Base-by-base conservation (phyloP, 1,140 invertebrate species). In the Hylaeus anthracinus region DNA sequence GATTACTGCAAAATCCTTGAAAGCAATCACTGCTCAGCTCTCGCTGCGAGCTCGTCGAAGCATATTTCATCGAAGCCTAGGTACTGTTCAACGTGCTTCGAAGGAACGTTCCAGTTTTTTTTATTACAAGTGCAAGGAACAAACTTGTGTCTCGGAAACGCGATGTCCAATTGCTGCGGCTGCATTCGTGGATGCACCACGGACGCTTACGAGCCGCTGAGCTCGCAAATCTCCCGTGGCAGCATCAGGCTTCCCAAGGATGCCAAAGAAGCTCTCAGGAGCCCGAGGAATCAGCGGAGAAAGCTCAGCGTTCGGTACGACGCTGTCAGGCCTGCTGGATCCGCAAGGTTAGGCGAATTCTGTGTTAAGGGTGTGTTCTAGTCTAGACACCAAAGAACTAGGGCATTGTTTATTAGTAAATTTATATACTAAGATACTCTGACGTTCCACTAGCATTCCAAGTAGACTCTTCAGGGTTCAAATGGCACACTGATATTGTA, bases 281-380 rank as follows among this genome's bases (percentile, higher is more conserved):
- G 88, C 9, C 88, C 89, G 37, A 84, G 83, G 39, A 80, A 89
- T 64, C 89, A 88, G 41, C 83, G 82, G 2, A 86, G 89, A 55
- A 90, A 89, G 66, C 86, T 86, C 1, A 89, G 90, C 67, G 78
- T 89, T 8, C 85, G 90, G 2, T 90, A 90, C 76, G 90, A 90
- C 56, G 90, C 83, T 6, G 89, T 90, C 15, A 90, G 90, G 14
- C 83, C 84, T 1, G 87, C 72, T 15, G 83, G 81, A 45, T 84
- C 55, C 41, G 77, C 75, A 63, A 87, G 87, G 88, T 88, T 69
- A 86, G 79, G 8, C 15, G 9, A 66, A 66, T 48, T 15, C 48
- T 15, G 64, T 15, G 43, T 66, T 48, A 48, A 66, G 26, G 26
- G 26, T 26, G 26, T 26, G 26, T 26, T 26, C 26, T 26, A 26